Evolutionary conservation across 2,888 invertebrate species (phyloP).

Genomic region (Ditula angustiorana): DNA sequence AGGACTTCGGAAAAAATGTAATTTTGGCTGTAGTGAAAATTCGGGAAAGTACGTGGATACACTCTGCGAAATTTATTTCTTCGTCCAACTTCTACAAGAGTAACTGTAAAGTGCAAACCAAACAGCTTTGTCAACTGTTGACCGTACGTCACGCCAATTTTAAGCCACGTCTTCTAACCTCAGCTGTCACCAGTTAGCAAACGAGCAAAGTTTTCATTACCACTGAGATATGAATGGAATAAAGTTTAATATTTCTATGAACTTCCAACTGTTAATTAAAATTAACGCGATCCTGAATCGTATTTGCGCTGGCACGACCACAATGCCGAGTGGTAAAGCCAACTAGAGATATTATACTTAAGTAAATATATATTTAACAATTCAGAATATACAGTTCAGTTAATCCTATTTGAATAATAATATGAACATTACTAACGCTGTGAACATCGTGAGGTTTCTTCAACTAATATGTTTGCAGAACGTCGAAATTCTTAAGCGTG

Average conservation of each 20-base stretch:
- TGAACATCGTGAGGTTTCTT: no score
- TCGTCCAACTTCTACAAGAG: no score
- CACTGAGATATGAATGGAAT: constrained; percentile 12
- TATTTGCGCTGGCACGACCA: constrained; percentile 1
- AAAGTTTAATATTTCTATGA: constrained; percentile 23
- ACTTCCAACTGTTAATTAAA: constrained; percentile 24
- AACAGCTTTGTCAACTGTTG: not conserved
- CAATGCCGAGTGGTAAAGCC: not conserved
- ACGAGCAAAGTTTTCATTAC: constrained; percentile 28
- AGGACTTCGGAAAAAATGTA: no score
- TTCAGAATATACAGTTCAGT: not conserved
- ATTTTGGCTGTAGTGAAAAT: no score
- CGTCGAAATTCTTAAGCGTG: no score
- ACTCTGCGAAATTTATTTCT: no score
- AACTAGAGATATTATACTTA: not conserved
- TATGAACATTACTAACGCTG: no score
- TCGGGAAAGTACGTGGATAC: no score
- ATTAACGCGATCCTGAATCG: constrained; percentile 15
- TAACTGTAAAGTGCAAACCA: no score
- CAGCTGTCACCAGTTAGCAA: constrained; percentile 22
- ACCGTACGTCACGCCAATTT: not conserved
- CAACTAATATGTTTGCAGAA: no score
- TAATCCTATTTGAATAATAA: not conserved
- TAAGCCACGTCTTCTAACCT: not conserved
- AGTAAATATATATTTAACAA: not conserved